Percentiles rank a stretch among this genome's conserved stretches.
Conservation (phyloP, 2,888 invertebrate genomes). For the Congeria kusceri region DNA sequence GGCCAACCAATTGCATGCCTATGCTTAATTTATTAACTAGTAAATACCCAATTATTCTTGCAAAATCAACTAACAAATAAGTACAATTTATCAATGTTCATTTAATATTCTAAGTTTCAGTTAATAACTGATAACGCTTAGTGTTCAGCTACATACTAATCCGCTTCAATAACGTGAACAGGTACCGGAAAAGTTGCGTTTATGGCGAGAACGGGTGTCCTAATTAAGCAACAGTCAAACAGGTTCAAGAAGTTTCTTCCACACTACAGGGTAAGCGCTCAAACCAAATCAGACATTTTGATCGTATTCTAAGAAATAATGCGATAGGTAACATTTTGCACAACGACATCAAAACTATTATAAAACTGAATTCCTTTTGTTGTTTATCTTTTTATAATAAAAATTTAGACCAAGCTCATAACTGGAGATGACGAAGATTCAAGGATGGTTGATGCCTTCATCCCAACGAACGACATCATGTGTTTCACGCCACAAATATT, state of each 20-base stretch:
- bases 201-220: constrained; percentile 54
- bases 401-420: constrained; percentile 39
- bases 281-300: too few relatives aligned
- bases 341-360: background rate
- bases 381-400: background rate
- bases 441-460: constrained; percentile 11
- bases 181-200: constrained; percentile 49
- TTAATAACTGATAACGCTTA: too few relatives aligned
- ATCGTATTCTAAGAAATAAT: too few relatives aligned
- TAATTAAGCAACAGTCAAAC: constrained; percentile 57
- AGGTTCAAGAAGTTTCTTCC: constrained; percentile 42
- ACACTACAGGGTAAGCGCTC: constrained; percentile 31
- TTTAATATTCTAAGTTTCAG: background rate
- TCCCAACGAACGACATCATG: constrained; percentile 42
- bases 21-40: too few relatives aligned
- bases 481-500: constrained; percentile 83
- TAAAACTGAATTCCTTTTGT: too few relatives aligned
- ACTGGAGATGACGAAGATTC: constrained; percentile 55
- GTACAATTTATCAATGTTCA: background rate
- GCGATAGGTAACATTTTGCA: too few relatives aligned
- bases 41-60: too few relatives aligned
- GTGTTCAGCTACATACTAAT: background rate
- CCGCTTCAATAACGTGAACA: background rate
- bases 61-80: background rate
- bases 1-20: too few relatives aligned